Conservation (phyloP, 2,113 vertebrate genomes). For the Silurus asotus region DNA sequence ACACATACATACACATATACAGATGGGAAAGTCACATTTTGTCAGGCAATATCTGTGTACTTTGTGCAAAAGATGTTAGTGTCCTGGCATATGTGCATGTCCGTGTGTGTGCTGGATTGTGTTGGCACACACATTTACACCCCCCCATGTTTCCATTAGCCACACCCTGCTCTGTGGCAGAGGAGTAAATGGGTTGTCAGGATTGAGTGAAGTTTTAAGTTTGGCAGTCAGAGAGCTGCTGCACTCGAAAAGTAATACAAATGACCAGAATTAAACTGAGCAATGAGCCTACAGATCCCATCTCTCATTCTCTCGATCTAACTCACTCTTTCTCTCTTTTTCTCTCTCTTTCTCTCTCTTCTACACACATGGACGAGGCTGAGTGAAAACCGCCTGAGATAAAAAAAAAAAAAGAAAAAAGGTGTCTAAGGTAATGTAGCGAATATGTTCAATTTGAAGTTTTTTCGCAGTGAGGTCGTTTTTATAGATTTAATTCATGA, state of each 20-base stretch:
- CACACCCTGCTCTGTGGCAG: not conserved
- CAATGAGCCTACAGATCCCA: not conserved
- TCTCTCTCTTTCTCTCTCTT: not conserved
- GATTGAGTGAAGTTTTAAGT: constrained; percentile 17
- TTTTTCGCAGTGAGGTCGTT: not conserved
- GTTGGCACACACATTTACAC: not conserved
- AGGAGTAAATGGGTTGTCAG: constrained; percentile 30
- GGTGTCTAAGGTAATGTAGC: not conserved
- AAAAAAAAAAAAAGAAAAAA: not conserved
- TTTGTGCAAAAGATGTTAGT: not conserved
- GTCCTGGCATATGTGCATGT: not conserved
- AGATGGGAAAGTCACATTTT: not conserved
- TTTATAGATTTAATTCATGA: not conserved
- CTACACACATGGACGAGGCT: constrained; percentile 1
- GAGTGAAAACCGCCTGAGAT: not conserved
- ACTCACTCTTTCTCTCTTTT: not conserved
- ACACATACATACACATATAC: not conserved
- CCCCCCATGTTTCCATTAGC: constrained; percentile 16
- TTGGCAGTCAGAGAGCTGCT: constrained; percentile 23
- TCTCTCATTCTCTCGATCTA: constrained; percentile 5
- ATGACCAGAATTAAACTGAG: constrained; percentile 22
- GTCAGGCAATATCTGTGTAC: not conserved
- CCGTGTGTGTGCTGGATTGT: not conserved
- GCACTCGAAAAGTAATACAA: constrained; percentile 19
- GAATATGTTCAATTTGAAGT: not conserved